Conservation (phyloP, 1,140 invertebrate genomes). For the Chrysomallon squamiferum region DNA sequence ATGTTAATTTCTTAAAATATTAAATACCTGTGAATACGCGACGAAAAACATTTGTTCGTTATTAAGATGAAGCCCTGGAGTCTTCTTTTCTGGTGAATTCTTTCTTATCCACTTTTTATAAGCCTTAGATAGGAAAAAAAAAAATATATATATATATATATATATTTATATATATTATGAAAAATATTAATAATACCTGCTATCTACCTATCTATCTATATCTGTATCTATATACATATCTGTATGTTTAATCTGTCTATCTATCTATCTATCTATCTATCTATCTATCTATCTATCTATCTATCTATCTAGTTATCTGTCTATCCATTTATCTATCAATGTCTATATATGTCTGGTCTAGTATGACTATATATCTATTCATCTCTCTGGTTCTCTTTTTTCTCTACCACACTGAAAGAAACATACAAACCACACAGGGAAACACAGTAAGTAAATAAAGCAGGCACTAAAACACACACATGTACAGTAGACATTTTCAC, state of each 20-base stretch:
- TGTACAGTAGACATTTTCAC: no score
- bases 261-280: not conserved
- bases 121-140: not conserved
- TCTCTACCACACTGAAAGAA: no score
- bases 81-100: not conserved
- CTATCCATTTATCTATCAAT: not conserved
- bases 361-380: no score
- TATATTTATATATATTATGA: not conserved
- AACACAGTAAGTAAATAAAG: no score
- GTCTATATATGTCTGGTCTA: no score
- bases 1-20: no score
- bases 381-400: no score
- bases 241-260: not conserved
- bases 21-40: not conserved
- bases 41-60: slow-evolving; percentile 6
- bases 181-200: not conserved
- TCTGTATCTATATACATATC: not conserved
- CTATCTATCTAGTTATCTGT: not conserved
- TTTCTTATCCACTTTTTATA: not conserved
- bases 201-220: not conserved
- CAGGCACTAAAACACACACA: no score
- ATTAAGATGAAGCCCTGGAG: not conserved
- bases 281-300: not conserved
- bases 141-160: not conserved
- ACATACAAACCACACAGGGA: no score